A percentile compares a stretch with the other conserved stretches of the same genome.
phyloP scores from a whole-genome alignment of 1,140 invertebrate genomes.

The Lepidurus couesii region DNA sequence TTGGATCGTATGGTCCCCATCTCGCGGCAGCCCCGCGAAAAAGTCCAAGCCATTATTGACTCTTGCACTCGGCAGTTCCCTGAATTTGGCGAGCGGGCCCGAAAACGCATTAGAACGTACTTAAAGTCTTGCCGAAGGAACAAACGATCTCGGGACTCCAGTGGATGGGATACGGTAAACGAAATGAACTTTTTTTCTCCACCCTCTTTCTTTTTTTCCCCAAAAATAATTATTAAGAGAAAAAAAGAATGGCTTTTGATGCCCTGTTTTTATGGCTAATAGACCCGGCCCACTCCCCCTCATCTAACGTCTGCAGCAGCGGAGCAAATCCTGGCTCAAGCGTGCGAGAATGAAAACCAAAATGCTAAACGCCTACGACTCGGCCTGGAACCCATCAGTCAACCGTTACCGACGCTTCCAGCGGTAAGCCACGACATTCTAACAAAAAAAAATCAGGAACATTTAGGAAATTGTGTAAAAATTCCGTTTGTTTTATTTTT shows the following conservation, averaged over 20 bases:
- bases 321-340: slow-evolving; percentile 87
- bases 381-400: slow-evolving; percentile 86
- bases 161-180: slow-evolving; percentile 59
- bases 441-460: slow-evolving; percentile 30
- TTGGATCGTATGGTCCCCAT: slow-evolving; percentile 93
- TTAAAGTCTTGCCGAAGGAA: slow-evolving; percentile 91
- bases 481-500: slow-evolving; percentile 33
- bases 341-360: slow-evolving; percentile 93
- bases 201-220: not conserved
- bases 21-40: slow-evolving; percentile 95
- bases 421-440: not conserved
- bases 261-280: slow-evolving; percentile 34
- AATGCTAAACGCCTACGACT: slow-evolving; percentile 94
- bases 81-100: slow-evolving; percentile 86
- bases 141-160: slow-evolving; percentile 76
- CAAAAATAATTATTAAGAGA: not conserved
- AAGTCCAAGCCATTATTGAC: slow-evolving; percentile 95
- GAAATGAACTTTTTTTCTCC: not conserved
- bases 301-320: slow-evolving; percentile 93
- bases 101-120: slow-evolving; percentile 91
- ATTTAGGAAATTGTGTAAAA: not conserved
- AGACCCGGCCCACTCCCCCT: slow-evolving; percentile 86
- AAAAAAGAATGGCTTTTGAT: slow-evolving; percentile 21
- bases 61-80: slow-evolving; percentile 94
- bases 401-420: slow-evolving; percentile 67